Conservation (phyloP, 2,888 invertebrate genomes). For the Eulithis prunata region DNA sequence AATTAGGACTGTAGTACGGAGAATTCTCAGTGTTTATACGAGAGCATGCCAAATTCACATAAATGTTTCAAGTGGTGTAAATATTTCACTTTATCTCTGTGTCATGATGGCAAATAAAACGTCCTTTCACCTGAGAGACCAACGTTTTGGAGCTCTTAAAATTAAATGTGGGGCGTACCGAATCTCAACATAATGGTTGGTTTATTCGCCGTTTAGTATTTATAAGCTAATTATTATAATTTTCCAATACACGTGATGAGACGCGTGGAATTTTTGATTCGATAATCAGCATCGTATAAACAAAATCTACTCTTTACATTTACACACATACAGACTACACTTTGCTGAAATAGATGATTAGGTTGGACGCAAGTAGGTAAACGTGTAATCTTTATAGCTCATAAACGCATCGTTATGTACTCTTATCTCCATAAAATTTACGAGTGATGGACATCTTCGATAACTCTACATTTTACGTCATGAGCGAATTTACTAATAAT, state of each 20-base stretch:
- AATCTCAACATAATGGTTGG: conserved; percentile 5
- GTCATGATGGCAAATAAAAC: conserved; percentile 68
- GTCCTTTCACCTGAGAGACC: conserved; percentile 68
- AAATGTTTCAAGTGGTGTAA: conserved; percentile 73
- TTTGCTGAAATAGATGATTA: not conserved
- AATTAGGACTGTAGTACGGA: conserved; percentile 46
- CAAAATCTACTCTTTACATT: not conserved
- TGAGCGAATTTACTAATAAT: conserved; percentile 7
- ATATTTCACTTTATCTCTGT: conserved; percentile 65
- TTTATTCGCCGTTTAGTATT: conserved; percentile 8
- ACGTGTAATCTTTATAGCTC: conserved; percentile 3
- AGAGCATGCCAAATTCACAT: conserved; percentile 70
- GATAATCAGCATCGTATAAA: not conserved
- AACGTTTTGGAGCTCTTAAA: conserved; percentile 40
- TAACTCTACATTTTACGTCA: conserved; percentile 3
- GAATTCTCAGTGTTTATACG: conserved; percentile 61
- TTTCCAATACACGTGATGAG: not conserved
- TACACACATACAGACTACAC: not conserved
- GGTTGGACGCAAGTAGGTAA: not conserved
- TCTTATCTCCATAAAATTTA: conserved; percentile 6
- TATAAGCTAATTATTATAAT: conserved; percentile 6
- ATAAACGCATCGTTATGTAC: conserved; percentile 1
- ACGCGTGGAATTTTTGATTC: not conserved
- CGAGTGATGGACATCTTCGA: conserved; percentile 1
- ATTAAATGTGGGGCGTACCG: conserved; percentile 25